Evolutionary conservation across 2,797 vertebrate genomes (phyloP), one percentile per base, ranked within the genome.

Genomic region (Coreius guichenoti): DNA sequence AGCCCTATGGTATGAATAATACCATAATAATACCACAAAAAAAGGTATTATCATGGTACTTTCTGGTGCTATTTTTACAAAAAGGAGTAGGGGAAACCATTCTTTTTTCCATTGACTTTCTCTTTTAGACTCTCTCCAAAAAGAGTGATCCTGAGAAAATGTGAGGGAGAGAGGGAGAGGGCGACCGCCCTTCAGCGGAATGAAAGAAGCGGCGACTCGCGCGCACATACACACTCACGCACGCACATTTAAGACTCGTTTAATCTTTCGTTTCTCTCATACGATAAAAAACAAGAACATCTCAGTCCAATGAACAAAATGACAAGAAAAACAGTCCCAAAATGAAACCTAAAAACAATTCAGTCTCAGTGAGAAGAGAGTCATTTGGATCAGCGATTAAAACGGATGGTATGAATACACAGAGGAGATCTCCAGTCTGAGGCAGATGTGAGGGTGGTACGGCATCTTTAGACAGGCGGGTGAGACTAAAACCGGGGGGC

Each of bases 221-320:
- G 43, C 21, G 39, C 81, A 31, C 80, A 73, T 67, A 85, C 56
- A 56, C 75, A 68, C 51, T 73, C 78, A 83, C 76, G 16, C 63
- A 80, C 95, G 95, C 95, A 91, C 93, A 95, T 93, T 96, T 97
- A 97, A 97, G 96, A 97, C 96, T 96, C 31, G 56, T 89, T 96
- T 92, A 94, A 87, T 88, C 45, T 29, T 84, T 79, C 31, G 21
- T 85, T 49, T 83, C 43, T 75, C 68, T 92, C 83, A 82, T 82
- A 29, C 51, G 77, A 81, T 82, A 75, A 85, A 81, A 86, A 74
- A 84, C 36, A 86, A 77, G 58, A 82, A 86, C 63, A 72, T 85
- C n/a, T 82, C 89, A 88, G 89, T 90, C 83, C 85, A 80, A 80
- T 51, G 72, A 88, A 83, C 29, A 88, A 61, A 81, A 78, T 45